These are phyloP conservation scores for Halcyon senegalensis DNA, from an alignment of 2,113 vertebrate species.

Conservation along the genomic window DNA sequence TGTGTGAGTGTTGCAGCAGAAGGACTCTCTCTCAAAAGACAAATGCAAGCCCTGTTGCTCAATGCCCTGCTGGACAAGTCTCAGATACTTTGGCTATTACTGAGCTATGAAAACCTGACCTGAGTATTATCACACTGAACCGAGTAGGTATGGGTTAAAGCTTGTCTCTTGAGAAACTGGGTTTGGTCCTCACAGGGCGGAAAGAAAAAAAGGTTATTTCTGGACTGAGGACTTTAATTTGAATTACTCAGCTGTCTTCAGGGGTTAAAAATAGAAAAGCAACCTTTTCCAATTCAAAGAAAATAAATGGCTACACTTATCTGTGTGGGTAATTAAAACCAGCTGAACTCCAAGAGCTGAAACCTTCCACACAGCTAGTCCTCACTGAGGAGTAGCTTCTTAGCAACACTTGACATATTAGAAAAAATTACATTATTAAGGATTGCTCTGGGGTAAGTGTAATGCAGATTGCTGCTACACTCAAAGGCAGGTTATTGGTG, in stretches of 20 bases:
- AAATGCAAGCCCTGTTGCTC: background rate
- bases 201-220: conserved; percentile 17
- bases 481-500: background rate
- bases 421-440: conserved; percentile 10
- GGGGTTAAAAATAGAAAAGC: conserved; percentile 64
- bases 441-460: background rate
- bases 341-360: conserved; percentile 26
- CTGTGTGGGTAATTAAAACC: conserved; percentile 50
- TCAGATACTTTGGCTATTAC: background rate
- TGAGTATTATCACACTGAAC: background rate
- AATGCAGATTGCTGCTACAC: background rate
- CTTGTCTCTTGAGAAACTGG: background rate
- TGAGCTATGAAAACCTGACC: background rate
- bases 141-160: background rate
- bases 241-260: conserved; percentile 15
- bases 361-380: background rate
- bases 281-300: conserved; percentile 56
- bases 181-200: background rate
- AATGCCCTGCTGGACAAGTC: background rate
- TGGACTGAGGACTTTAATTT: background rate
- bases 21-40: background rate
- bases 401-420: background rate
- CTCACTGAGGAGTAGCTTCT: background rate
- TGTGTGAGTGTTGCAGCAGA: background rate
- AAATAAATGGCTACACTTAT: conserved; percentile 61